phyloP scores from a whole-genome alignment of 1,140 invertebrate species.

The Macrostomum lignano region DNA sequence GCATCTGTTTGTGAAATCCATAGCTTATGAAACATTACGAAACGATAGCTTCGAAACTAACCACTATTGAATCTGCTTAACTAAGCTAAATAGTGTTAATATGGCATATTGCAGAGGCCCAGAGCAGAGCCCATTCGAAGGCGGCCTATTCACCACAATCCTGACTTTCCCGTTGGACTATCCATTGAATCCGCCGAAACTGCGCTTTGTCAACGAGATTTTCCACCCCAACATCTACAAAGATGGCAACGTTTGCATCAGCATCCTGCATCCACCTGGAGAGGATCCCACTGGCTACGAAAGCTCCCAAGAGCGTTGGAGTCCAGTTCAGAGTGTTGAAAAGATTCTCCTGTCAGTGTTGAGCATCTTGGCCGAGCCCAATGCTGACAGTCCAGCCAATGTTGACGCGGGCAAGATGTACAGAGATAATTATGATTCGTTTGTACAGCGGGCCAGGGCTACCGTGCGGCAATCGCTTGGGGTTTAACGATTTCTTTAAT shows the following conservation, averaged over 20 bases:
- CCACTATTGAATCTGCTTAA: too few relatives aligned
- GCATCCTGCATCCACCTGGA: constrained; percentile 90
- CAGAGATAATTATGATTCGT: constrained; percentile 70
- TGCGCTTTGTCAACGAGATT: constrained; percentile 97
- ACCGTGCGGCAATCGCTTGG: too few relatives aligned
- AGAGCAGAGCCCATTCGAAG: constrained; percentile 89
- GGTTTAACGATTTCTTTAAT: too few relatives aligned
- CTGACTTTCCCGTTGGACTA: constrained; percentile 82
- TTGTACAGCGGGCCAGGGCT: too few relatives aligned
- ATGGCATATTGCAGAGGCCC: too few relatives aligned
- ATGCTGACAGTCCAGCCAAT: constrained; percentile 95
- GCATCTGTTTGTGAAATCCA: too few relatives aligned
- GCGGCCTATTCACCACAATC: constrained; percentile 83
- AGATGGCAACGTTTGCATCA: constrained; percentile 90
- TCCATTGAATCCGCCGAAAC: constrained; percentile 86
- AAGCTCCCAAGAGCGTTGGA: constrained; percentile 80
- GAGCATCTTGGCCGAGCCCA: constrained; percentile 65
- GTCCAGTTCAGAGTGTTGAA: constrained; percentile 92
- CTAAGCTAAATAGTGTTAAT: too few relatives aligned
- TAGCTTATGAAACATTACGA: too few relatives aligned
- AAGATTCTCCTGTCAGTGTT: constrained; percentile 93
- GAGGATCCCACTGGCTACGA: constrained; percentile 99
- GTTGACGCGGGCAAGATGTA: constrained; percentile 99
- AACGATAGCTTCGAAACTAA: too few relatives aligned
- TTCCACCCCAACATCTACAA: constrained; percentile 67